Evolutionary conservation across 2,113 vertebrate genomes (phyloP), one percentile per base, ranked within the genome.

Genomic region (Mobula hypostoma): DNA sequence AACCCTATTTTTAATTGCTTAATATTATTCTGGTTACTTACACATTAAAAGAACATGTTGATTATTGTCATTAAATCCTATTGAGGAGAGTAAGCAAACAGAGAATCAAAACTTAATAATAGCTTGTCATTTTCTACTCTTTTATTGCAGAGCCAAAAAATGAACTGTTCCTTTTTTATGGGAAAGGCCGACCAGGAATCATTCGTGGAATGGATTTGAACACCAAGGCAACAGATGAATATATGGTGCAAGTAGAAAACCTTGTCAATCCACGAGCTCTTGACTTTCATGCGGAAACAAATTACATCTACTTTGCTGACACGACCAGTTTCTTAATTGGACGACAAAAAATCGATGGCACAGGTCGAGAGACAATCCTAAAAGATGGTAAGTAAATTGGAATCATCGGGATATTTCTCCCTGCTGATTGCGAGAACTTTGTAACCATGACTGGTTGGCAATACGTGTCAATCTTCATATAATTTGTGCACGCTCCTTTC

Each of bases 271-370:
- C 99, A 66, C 97, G 99, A 94, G 99, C 99, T 80, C 96, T 99
- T 88, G 99, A 99, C 96, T 99, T 98, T 95, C 98, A 99, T 0
- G 98, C 98, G 0, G 98, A 99, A 96, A 96, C 96, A 80, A 98
- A 97, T 95, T 98, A 98, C 95, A 97, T 99, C 95, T 99, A 99
- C 95, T 99, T 99, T 95, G 99, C 99, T 70, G 99, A 99, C 95
- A 99, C 99, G 7, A 99, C 99, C 94, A 99, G 99, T 95, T 99
- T 99, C 95, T 96, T 99, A 94, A 99, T 99, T 95, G 99, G 99
- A 0, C 95, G 98, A 12, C 98, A 99, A 95, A 99, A 99, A 96
- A 98, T 98, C 94, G 98, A 99, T 95, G 99, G 99, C 94, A 98
- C 96, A 19, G 96, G 96, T 29, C 94, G 98, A 95, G 98, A 99